Conservation (phyloP, 2,888 invertebrate species). For the Pseudococcus viburni region DNA sequence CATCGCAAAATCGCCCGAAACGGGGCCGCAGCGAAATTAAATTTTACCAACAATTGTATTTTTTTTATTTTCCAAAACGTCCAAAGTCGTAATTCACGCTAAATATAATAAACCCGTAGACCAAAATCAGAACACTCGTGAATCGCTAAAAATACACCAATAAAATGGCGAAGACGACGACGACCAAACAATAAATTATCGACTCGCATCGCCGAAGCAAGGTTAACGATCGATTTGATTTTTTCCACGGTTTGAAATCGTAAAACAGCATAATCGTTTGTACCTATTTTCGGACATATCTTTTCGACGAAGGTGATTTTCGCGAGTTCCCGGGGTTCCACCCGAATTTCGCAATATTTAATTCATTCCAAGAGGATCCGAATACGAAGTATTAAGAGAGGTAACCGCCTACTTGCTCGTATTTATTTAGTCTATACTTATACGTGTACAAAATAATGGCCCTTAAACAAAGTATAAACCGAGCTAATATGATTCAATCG, state of each 20-base stretch:
- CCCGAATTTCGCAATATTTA: neutral
- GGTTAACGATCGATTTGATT: conserved; percentile 21
- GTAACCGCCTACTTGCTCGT: neutral
- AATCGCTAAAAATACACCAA: conserved; percentile 11
- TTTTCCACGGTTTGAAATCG: neutral
- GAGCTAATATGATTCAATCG: conserved; percentile 3
- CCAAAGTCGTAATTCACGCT: neutral
- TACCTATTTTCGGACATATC: neutral
- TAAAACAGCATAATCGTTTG: neutral
- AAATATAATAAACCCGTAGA: neutral
- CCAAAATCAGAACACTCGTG: neutral
- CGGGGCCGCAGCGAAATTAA: neutral
- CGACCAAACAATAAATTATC: neutral
- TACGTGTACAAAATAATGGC: neutral
- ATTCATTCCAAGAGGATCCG: neutral
- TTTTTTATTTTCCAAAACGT: neutral
- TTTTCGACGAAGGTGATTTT: neutral
- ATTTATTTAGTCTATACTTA: no score
- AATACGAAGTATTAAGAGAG: neutral
- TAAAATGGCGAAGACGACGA: neutral
- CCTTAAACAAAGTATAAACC: neutral
- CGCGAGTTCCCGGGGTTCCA: neutral
- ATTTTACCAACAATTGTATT: neutral
- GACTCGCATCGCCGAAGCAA: neutral
- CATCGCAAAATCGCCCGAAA: neutral